phyloP scores from a whole-genome alignment of 2,113 vertebrate species.

The Callospermophilus lateralis region DNA sequence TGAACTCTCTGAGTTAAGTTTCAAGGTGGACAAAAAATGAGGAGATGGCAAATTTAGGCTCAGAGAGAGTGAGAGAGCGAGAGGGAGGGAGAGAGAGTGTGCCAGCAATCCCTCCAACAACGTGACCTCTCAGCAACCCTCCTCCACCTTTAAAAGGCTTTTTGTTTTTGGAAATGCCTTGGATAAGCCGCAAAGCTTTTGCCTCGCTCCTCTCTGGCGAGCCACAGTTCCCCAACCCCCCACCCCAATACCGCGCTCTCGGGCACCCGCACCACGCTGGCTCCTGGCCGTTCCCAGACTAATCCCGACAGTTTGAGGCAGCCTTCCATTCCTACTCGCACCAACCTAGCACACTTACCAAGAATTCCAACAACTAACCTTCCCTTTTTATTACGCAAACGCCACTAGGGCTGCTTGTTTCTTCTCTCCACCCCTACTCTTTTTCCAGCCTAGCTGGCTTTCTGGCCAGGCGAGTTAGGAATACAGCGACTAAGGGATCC shows the following conservation, averaged over 20 bases:
- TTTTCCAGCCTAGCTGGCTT: constrained; percentile 51
- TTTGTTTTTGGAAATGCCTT: constrained; percentile 68
- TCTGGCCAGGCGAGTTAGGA: background rate
- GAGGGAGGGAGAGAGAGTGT: background rate
- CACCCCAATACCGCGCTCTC: background rate
- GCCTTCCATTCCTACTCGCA: background rate
- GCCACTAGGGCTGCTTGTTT: background rate
- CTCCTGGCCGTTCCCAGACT: background rate
- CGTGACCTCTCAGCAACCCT: constrained; percentile 46
- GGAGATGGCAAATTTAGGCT: constrained; percentile 20
- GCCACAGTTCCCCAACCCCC: background rate
- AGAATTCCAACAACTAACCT: constrained; percentile 41
- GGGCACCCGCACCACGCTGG: background rate
- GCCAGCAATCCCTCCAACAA: background rate
- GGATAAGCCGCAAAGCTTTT: constrained; percentile 33
- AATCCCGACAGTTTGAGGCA: background rate
- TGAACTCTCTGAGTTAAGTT: constrained; percentile 61
- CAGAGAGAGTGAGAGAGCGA: background rate
- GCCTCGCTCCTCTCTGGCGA: background rate
- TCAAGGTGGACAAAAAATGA: background rate
- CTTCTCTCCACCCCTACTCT: background rate
- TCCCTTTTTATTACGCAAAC: constrained; percentile 69
- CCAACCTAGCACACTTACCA: background rate
- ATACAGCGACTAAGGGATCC: background rate
- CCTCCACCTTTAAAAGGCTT: constrained; percentile 50